Conservation (phyloP, 1,140 invertebrate genomes). For the Proales similis region DNA sequence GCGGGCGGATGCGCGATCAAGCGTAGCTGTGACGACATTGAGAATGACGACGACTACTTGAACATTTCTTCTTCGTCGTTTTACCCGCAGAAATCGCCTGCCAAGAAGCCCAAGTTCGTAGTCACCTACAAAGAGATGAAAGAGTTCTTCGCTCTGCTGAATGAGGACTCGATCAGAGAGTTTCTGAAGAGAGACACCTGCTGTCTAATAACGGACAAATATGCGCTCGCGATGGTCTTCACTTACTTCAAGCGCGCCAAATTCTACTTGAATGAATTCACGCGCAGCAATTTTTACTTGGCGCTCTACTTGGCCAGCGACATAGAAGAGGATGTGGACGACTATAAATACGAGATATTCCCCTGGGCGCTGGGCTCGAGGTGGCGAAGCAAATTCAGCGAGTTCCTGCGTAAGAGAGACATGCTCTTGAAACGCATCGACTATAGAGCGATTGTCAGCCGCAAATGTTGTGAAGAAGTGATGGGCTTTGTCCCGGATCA, state of each 20-base stretch:
- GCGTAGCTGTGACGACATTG: slow-evolving; percentile 12
- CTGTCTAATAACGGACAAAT: slow-evolving; percentile 51
- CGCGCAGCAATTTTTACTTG: slow-evolving; percentile 57
- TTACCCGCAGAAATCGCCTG: slow-evolving; percentile 12
- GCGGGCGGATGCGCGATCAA: slow-evolving; percentile 15
- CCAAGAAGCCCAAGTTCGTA: slow-evolving; percentile 32
- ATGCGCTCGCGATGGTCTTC: slow-evolving; percentile 60
- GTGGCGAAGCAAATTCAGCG: slow-evolving; percentile 49
- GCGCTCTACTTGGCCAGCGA: slow-evolving; percentile 59
- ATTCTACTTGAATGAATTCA: slow-evolving; percentile 54
- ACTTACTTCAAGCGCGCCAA: slow-evolving; percentile 58
- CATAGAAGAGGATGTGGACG: slow-evolving; percentile 60
- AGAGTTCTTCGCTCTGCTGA: slow-evolving; percentile 21
- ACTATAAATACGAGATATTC: slow-evolving; percentile 56
- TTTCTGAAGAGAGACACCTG: slow-evolving; percentile 47
- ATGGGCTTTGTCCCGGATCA: slow-evolving; percentile 49
- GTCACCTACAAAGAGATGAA: slow-evolving; percentile 37
- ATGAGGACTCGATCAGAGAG: slow-evolving; percentile 45
- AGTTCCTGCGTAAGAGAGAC: slow-evolving; percentile 52
- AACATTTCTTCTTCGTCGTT: neutral
- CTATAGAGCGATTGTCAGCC: slow-evolving; percentile 56
- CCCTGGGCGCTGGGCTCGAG: slow-evolving; percentile 53
- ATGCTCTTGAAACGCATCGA: slow-evolving; percentile 55
- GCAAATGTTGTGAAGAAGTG: slow-evolving; percentile 56
- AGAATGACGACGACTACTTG: slow-evolving; percentile 22